Conservation (phyloP, 2,797 vertebrate species). For the Buceros bicornis region DNA sequence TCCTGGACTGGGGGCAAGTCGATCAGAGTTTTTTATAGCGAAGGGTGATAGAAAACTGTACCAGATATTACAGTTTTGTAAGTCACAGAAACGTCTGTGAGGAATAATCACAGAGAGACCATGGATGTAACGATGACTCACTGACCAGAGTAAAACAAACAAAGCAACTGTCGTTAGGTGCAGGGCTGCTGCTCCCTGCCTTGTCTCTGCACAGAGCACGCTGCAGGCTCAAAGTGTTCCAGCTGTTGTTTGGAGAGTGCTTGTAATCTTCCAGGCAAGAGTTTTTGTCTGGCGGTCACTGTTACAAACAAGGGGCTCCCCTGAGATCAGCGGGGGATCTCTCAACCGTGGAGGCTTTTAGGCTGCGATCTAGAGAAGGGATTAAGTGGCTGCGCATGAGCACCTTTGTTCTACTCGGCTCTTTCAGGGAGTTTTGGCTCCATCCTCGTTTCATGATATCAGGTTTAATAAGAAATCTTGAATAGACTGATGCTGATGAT, state of each 20-base stretch:
- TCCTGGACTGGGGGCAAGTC: neutral
- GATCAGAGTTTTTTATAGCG: accelerated
- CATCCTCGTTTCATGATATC: neutral
- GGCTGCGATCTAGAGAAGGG: slow-evolving; percentile 23
- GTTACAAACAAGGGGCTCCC: slow-evolving; percentile 23
- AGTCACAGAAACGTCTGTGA: neutral
- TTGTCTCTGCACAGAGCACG: neutral
- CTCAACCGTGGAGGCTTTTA: neutral
- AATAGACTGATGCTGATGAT: neutral
- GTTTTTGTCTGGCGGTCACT: neutral
- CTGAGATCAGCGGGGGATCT: slow-evolving; percentile 23
- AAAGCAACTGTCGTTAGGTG: slow-evolving; percentile 66
- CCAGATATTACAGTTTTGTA: neutral
- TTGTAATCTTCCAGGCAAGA: slow-evolving; percentile 38
- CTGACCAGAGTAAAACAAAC: slow-evolving; percentile 63
- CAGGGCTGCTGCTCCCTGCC: slow-evolving; percentile 35
- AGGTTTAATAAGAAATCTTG: slow-evolving; percentile 48
- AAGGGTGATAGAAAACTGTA: neutral
- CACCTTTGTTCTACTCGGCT: slow-evolving; percentile 12
- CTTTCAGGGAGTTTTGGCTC: neutral
- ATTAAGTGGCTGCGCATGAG: neutral
- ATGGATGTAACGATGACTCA: slow-evolving; percentile 19
- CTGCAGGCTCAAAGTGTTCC: slow-evolving; percentile 43
- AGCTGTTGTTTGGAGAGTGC: slow-evolving; percentile 45
- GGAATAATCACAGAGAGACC: neutral